phyloP scores from a whole-genome alignment of 2,888 invertebrate species.

The Xylocampa areola region DNA sequence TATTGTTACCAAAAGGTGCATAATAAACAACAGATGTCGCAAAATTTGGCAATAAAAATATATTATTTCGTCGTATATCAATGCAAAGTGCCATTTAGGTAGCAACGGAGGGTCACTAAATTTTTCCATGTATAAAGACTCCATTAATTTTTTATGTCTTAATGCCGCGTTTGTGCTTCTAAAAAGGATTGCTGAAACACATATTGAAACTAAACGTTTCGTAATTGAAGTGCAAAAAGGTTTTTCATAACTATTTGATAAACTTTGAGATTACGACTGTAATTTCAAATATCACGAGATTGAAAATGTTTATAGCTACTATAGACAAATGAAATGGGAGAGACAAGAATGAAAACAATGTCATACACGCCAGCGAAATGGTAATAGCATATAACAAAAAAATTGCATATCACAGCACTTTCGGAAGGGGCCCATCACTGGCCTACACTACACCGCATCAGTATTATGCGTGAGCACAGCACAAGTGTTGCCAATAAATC shows the following conservation, averaged over 20 bases:
- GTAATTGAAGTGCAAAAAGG: constrained; percentile 13
- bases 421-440: constrained; percentile 25
- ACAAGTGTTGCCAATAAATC: constrained; percentile 72
- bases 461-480: constrained; percentile 61
- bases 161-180: constrained; percentile 1
- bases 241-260: too few species aligned
- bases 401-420: constrained; percentile 22
- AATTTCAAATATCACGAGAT: too few species aligned
- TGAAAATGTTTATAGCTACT: too few species aligned
- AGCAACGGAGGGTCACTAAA: constrained; percentile 27
- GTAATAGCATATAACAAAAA: constrained; percentile 28
- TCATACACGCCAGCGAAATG: constrained; percentile 10
- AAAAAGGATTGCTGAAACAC: constrained; percentile 15
- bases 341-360: constrained; percentile 20
- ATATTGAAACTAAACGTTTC: constrained; percentile 6
- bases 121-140: constrained; percentile 27
- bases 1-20: constrained; percentile 37
- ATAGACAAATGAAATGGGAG: constrained; percentile 46
- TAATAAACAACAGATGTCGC: constrained; percentile 49
- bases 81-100: constrained; percentile 50
- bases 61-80: constrained; percentile 48
- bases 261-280: not conserved
- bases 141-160: constrained; percentile 37
- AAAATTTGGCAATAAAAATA: constrained; percentile 52
- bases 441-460: constrained; percentile 51